Percentiles rank a stretch among this genome's conserved stretches.
These are phyloP conservation scores for Urosaurus nigricauda DNA, from an alignment of 2,797 vertebrate genomes.

Conservation along the genomic window DNA sequence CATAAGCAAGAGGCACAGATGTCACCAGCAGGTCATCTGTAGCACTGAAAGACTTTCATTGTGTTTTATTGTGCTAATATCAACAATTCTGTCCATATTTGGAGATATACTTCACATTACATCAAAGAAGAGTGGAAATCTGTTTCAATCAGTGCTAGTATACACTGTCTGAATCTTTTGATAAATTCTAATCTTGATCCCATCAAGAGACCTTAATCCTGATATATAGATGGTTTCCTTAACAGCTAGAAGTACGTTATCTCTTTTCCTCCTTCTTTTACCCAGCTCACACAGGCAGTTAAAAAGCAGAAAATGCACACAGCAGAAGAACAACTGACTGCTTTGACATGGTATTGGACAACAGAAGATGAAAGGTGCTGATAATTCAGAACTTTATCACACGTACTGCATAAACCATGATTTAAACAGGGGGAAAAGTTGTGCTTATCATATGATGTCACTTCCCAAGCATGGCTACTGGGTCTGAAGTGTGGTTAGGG, in stretches of 20 bases:
- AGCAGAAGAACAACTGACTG: constrained; percentile 43
- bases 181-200: constrained; percentile 57
- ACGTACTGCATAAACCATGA: too few relatives aligned
- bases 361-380: constrained; percentile 31
- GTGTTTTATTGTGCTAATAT: constrained; percentile 26
- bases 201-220: constrained; percentile 59
- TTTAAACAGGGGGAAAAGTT: too few relatives aligned
- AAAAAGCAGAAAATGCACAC: constrained; percentile 29
- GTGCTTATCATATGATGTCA: too few relatives aligned
- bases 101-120: constrained; percentile 19
- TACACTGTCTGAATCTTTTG: constrained; percentile 38
- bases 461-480: too few relatives aligned
- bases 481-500: too few relatives aligned
- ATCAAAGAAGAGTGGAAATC: neutral
- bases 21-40: neutral
- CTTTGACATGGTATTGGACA: constrained; percentile 24
- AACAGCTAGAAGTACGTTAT: constrained; percentile 51
- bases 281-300: constrained; percentile 46
- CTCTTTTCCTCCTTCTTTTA: constrained; percentile 52
- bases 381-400: neutral
- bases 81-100: constrained; percentile 23
- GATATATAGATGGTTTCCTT: constrained; percentile 27
- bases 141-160: constrained; percentile 27
- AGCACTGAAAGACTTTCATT: neutral
- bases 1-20: neutral